Percentiles rank a stretch among this genome's conserved stretches.
phyloP scores from a whole-genome alignment of 1,140 invertebrate species.

The Dolichoris vasculosae region DNA sequence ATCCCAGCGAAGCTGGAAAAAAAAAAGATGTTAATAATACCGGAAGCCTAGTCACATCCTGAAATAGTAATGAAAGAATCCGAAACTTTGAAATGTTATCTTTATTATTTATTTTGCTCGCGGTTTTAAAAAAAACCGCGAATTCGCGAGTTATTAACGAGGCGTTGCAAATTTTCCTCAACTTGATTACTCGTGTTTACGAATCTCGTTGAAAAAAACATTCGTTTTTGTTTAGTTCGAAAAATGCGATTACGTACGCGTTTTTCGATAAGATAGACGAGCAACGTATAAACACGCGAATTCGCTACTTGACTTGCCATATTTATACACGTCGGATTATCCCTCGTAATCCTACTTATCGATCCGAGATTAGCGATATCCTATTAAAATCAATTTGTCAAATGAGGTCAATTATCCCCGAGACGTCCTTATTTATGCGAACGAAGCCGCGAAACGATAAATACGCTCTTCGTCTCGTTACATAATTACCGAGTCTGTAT shows the following conservation, averaged over 20 bases:
- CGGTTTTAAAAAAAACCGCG: background rate
- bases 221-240: background rate
- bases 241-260: background rate
- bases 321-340: background rate
- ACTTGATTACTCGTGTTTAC: background rate
- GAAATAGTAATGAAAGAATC: too few relatives aligned
- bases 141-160: background rate
- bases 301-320: background rate
- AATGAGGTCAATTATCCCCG: too few relatives aligned
- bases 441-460: too few relatives aligned
- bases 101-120: background rate
- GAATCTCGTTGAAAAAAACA: background rate
- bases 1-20: too few relatives aligned
- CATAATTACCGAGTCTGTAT: background rate
- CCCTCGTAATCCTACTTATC: background rate
- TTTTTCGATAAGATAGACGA: background rate
- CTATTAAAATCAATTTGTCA: background rate
- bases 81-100: background rate
- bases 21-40: too few relatives aligned
- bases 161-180: background rate
- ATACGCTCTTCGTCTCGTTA: background rate
- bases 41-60: too few relatives aligned
- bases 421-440: too few relatives aligned
- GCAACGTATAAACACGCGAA: background rate
- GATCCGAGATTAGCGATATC: background rate